These are phyloP conservation scores for Eurosta solidaginis DNA, from an alignment of 1,140 invertebrate species.

Conservation along the genomic window DNA sequence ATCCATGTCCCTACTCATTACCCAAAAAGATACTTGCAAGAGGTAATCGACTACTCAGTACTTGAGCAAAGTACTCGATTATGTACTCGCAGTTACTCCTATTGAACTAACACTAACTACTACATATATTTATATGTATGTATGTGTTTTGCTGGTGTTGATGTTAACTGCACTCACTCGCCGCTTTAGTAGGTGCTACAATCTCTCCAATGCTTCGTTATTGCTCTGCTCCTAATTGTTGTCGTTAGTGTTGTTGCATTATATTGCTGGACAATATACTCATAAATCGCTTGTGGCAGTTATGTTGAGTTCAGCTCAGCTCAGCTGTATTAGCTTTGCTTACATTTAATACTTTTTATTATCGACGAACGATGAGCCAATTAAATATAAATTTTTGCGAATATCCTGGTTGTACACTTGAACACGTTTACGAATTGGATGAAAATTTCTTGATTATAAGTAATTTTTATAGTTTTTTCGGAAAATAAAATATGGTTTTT, in stretches of 20 bases:
- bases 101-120: no score
- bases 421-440: no score
- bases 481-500: no score
- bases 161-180: background rate
- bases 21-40: no score
- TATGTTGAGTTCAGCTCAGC: background rate
- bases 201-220: background rate
- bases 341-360: conserved; percentile 3
- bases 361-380: background rate
- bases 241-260: background rate
- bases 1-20: no score
- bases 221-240: background rate
- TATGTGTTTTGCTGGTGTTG: background rate
- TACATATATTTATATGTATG: no score
- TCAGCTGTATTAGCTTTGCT: background rate
- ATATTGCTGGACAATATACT: background rate
- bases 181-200: no score
- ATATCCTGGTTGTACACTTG: background rate
- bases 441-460: no score
- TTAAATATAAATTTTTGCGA: conserved; percentile 20
- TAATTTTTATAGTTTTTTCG: no score
- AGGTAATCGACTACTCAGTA: no score
- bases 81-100: no score
- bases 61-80: no score
- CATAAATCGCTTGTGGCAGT: conserved; percentile 1